These are phyloP conservation scores for Salvelinus fontinalis DNA, from an alignment of 2,113 vertebrate species.

Conservation along the genomic window DNA sequence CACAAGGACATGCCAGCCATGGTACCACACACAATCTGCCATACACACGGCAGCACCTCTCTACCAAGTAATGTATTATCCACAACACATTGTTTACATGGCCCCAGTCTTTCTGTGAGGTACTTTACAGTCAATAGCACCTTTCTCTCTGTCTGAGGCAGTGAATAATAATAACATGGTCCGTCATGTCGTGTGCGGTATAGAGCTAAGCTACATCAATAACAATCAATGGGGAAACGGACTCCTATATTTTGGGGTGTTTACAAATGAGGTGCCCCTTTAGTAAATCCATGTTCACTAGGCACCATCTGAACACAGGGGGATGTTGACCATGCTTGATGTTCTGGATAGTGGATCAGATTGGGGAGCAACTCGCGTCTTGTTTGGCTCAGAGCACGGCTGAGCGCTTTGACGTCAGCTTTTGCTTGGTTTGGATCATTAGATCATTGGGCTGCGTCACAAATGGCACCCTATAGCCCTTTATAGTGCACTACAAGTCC, in stretches of 20 bases:
- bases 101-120: too few species aligned
- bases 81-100: background rate
- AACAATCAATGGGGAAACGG: background rate
- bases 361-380: constrained; percentile 8
- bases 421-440: constrained; percentile 26
- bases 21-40: background rate
- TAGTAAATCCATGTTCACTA: constrained; percentile 7
- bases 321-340: background rate
- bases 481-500: too few species aligned
- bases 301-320: background rate
- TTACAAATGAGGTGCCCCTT: background rate
- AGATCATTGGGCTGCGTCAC: background rate
- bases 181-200: background rate
- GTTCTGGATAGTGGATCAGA: constrained; percentile 24
- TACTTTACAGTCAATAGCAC: background rate
- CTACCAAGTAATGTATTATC: background rate
- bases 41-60: background rate
- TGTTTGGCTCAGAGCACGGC: constrained; percentile 23
- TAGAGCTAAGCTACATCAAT: background rate
- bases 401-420: constrained; percentile 6
- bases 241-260: background rate
- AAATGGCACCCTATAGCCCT: too few species aligned
- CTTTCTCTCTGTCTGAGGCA: background rate
- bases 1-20: background rate
- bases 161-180: background rate